phyloP scores from a whole-genome alignment of 2,797 vertebrate genomes.

The Crocodylus rhombifer region DNA sequence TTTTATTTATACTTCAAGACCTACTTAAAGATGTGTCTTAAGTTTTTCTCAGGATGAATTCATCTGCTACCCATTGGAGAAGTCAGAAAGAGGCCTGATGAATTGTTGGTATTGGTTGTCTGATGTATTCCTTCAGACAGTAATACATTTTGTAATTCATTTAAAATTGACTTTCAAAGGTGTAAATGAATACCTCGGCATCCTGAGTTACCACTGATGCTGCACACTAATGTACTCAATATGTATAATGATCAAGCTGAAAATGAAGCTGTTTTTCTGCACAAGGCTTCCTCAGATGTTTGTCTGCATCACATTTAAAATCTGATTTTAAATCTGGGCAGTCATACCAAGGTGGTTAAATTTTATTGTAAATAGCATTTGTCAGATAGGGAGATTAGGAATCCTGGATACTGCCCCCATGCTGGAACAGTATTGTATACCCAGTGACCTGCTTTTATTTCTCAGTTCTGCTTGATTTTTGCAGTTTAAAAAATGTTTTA shows the following conservation, averaged over 20 bases:
- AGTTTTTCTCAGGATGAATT: neutral
- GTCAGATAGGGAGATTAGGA: neutral
- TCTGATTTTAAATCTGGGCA: neutral
- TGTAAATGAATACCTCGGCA: neutral
- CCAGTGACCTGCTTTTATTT: neutral
- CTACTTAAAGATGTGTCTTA: constrained; percentile 1
- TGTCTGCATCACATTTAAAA: neutral
- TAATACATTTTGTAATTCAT: neutral
- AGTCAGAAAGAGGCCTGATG: neutral
- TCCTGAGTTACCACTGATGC: neutral
- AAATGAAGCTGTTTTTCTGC: neutral
- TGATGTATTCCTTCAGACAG: constrained; percentile 32
- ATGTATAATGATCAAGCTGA: neutral
- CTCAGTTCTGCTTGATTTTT: constrained; percentile 40
- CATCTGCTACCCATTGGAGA: neutral
- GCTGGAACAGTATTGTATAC: neutral
- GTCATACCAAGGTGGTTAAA: neutral
- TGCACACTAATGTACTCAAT: fast-evolving
- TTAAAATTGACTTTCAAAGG: neutral
- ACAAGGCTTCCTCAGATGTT: neutral
- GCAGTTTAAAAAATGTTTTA: constrained; percentile 48
- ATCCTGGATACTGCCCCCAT: neutral
- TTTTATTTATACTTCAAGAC: neutral
- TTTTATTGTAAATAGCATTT: neutral
- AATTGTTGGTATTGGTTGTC: neutral